Conservation (phyloP, 2,888 invertebrate genomes). For the Cheilosia vernalis region DNA sequence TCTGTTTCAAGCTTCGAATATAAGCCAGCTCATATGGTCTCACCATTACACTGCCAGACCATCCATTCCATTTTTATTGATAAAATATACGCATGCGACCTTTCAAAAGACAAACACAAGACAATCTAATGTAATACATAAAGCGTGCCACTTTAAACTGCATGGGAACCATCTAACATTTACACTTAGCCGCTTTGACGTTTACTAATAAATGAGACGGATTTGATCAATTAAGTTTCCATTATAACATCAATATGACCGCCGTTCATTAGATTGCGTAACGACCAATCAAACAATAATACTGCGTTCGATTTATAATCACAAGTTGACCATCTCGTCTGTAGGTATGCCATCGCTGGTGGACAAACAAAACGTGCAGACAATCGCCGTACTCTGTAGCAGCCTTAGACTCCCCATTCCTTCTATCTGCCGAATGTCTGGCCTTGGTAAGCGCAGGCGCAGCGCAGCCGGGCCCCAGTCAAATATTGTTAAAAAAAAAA, state of each 20-base stretch:
- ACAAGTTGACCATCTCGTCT: conserved; percentile 29
- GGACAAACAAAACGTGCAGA: conserved; percentile 3
- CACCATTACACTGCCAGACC: neutral
- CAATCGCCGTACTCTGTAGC: neutral
- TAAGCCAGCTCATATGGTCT: too few species aligned
- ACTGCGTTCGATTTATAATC: conserved; percentile 36
- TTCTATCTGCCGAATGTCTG: conserved; percentile 34
- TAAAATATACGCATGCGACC: conserved; percentile 9
- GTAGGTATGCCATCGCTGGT: neutral
- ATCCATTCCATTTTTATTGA: neutral
- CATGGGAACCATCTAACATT: neutral
- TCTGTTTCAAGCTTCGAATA: too few species aligned
- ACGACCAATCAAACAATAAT: conserved; percentile 36
- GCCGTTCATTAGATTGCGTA: conserved; percentile 40
- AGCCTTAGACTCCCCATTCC: conserved; percentile 19
- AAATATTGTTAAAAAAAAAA: conserved; percentile 24
- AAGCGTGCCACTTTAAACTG: neutral
- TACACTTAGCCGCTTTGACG: neutral
- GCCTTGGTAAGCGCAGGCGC: conserved; percentile 44
- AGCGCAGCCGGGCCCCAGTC: conserved; percentile 41
- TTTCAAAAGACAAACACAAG: neutral
- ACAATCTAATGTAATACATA: conserved; percentile 1
- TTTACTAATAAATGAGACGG: conserved; percentile 5
- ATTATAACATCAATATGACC: conserved; percentile 49
- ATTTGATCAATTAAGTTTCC: conserved; percentile 42